Evolutionary conservation across 2,888 invertebrate species (phyloP).

Genomic region (Nomada ferruginata): DNA sequence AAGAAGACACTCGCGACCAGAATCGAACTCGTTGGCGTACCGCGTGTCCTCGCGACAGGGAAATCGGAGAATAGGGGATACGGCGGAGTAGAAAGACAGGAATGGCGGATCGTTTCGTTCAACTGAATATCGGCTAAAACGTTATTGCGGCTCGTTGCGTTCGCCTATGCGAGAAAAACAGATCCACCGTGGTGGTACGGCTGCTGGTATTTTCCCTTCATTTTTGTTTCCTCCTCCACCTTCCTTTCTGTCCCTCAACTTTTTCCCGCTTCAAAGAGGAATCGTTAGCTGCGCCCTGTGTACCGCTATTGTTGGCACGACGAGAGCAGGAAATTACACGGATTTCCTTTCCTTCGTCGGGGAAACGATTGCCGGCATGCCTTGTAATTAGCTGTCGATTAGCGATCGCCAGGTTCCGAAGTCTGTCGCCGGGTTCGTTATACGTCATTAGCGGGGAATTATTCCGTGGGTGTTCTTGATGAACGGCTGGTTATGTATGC

Average conservation of each 20-base stretch:
- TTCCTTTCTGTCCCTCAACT: neutral
- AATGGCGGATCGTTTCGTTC: constrained; percentile 42
- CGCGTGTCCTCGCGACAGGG: constrained; percentile 31
- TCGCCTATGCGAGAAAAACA: constrained; percentile 52
- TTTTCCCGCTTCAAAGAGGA: constrained; percentile 36
- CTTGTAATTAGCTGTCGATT: constrained; percentile 58
- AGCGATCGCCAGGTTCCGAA: constrained; percentile 52
- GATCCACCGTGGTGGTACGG: constrained; percentile 30
- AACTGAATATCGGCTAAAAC: constrained; percentile 67
- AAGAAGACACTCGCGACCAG: constrained; percentile 2
- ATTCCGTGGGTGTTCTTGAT: constrained; percentile 44
- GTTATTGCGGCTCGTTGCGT: constrained; percentile 66
- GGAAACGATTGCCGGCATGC: constrained; percentile 50
- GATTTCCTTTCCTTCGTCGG: constrained; percentile 53
- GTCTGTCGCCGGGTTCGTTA: constrained; percentile 53
- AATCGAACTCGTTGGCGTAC: constrained; percentile 2
- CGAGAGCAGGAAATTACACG: constrained; percentile 53
- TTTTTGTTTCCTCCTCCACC: neutral
- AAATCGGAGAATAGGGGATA: neutral
- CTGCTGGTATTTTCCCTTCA: constrained; percentile 21
- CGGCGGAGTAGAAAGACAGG: neutral
- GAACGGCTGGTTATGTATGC: constrained; percentile 31
- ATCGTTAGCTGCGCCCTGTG: constrained; percentile 35
- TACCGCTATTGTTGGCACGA: constrained; percentile 50
- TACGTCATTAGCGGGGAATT: constrained; percentile 46